Evolutionary conservation across 2,113 vertebrate species (phyloP).

Genomic region (Phalacrocorax aristotelis): DNA sequence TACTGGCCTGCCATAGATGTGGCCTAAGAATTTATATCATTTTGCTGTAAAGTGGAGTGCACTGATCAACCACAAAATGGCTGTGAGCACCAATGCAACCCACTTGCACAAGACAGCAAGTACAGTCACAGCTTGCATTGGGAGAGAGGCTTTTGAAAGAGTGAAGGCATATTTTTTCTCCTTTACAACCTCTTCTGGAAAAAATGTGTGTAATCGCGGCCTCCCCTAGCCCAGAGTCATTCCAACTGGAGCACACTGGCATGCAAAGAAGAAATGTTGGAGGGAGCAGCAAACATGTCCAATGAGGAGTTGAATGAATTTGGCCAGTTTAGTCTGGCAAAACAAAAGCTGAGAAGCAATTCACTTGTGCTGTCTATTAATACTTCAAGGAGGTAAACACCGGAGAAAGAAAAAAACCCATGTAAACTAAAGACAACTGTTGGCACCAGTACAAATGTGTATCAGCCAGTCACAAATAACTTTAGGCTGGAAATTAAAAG

Average conservation of each 20-base stretch:
- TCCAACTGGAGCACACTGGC: not conserved
- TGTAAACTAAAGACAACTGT: not conserved
- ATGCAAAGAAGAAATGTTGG: not conserved
- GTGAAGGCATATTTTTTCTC: not conserved
- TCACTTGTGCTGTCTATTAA: not conserved
- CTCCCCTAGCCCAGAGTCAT: not conserved
- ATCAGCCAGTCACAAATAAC: not conserved
- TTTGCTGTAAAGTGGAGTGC: not conserved
- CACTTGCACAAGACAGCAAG: not conserved
- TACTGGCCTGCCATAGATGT: not conserved
- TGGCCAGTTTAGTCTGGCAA: not conserved
- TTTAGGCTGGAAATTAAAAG: not conserved
- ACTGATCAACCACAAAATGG: not conserved
- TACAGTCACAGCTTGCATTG: not conserved
- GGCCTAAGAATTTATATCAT: not conserved
- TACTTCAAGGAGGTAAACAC: not conserved
- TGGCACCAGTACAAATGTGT: not conserved
- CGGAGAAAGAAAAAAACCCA: not conserved
- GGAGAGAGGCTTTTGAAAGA: not conserved
- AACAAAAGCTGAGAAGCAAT: not conserved
- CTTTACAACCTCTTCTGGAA: not conserved
- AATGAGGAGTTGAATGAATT: not conserved
- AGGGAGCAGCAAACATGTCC: not conserved
- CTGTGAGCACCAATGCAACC: not conserved
- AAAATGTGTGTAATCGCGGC: not conserved